Conservation (phyloP, 2,888 invertebrate genomes). For the Hesperia comma region DNA sequence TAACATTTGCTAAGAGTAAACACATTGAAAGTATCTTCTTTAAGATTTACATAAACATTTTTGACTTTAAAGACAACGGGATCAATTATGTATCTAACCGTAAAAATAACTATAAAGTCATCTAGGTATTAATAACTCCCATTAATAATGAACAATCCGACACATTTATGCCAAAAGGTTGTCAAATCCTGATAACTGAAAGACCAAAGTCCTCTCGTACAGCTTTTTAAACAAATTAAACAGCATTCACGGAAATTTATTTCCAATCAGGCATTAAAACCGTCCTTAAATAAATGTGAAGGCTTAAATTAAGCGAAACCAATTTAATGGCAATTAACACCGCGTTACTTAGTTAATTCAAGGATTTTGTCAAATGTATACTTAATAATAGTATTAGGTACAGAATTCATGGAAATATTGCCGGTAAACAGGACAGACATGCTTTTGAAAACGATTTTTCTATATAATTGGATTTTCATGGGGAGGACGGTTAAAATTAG, state of each 20-base stretch:
- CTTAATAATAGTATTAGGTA: neutral
- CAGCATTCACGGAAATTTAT: neutral
- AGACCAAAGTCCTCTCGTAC: too few relatives aligned
- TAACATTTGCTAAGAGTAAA: too few relatives aligned
- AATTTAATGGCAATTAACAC: conserved; percentile 11
- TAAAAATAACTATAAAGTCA: too few relatives aligned
- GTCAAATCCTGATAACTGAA: too few relatives aligned
- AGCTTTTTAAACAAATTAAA: neutral
- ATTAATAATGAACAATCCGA: too few relatives aligned
- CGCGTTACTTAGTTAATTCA: conserved; percentile 5
- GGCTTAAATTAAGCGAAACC: neutral
- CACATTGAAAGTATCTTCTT: too few relatives aligned
- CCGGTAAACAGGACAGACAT: neutral
- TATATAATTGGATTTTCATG: neutral
- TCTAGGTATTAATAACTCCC: too few relatives aligned
- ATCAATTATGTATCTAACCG: too few relatives aligned
- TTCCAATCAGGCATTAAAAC: neutral
- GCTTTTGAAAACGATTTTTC: neutral
- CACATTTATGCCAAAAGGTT: too few relatives aligned
- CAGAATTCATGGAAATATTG: neutral
- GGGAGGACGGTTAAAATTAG: too few relatives aligned
- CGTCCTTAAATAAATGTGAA: neutral
- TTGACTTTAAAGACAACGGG: too few relatives aligned
- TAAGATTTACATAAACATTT: too few relatives aligned
- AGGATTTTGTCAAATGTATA: neutral